These are phyloP conservation scores for Drosophila seclusa DNA, from an alignment of 2,888 invertebrate species.

Conservation along the genomic window DNA sequence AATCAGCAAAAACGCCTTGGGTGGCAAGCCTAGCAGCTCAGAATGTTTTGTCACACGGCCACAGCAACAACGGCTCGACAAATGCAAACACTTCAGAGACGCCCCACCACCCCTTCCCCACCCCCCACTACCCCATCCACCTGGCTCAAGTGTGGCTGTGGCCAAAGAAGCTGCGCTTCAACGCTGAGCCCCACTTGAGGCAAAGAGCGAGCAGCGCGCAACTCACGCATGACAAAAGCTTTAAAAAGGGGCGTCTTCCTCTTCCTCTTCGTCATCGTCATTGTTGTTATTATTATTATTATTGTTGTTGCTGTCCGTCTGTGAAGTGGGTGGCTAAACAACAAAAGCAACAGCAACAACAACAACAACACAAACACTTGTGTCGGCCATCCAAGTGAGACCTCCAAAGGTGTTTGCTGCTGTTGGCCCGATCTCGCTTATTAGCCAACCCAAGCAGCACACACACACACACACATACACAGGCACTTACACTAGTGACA, in stretches of 20 bases:
- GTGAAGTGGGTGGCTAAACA: slow-evolving; percentile 65
- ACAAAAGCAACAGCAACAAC: slow-evolving; percentile 56
- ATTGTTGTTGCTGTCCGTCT: slow-evolving; percentile 27
- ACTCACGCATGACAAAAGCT: slow-evolving; percentile 71
- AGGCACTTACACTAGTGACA: neutral
- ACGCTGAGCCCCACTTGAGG: slow-evolving; percentile 61
- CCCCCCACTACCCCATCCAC: neutral
- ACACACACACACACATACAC: slow-evolving; percentile 1
- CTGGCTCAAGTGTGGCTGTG: slow-evolving; percentile 46
- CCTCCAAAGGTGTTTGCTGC: slow-evolving; percentile 64
- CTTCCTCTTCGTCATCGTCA: slow-evolving; percentile 43
- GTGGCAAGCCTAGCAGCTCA: slow-evolving; percentile 59
- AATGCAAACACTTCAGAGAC: slow-evolving; percentile 65
- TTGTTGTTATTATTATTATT: slow-evolving; percentile 45
- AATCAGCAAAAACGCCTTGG: slow-evolving; percentile 65
- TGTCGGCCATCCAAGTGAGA: slow-evolving; percentile 47
- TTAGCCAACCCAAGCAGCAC: slow-evolving; percentile 56
- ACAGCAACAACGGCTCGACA: slow-evolving; percentile 46
- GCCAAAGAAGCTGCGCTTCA: slow-evolving; percentile 67
- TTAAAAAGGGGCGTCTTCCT: slow-evolving; percentile 62
- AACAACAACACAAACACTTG: slow-evolving; percentile 69
- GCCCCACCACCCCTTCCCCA: too few relatives aligned
- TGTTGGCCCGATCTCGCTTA: slow-evolving; percentile 58
- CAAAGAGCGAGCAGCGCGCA: slow-evolving; percentile 21
- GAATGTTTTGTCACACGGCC: slow-evolving; percentile 55